Conservation (phyloP, 2,888 invertebrate genomes). For the Orgyia antiqua region DNA sequence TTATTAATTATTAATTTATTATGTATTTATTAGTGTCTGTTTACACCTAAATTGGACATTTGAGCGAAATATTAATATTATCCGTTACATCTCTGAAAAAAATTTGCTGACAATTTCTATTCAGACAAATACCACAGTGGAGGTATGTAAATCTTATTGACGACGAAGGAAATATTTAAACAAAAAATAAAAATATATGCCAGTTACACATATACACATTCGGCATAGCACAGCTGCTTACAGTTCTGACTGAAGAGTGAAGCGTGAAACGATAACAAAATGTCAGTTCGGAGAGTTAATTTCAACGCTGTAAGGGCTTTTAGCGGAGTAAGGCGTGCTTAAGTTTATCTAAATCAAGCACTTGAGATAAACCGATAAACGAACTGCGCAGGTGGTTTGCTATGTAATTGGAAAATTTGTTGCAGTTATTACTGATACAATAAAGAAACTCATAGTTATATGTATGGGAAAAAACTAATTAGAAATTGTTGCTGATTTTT, state of each 20-base stretch:
- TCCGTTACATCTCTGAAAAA: no score
- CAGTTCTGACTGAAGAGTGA: constrained; percentile 12
- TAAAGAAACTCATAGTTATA: no score
- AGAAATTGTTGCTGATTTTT: no score
- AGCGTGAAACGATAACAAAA: constrained; percentile 24
- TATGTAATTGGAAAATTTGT: constrained; percentile 9
- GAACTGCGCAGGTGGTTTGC: constrained; percentile 9
- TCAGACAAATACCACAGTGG: no score
- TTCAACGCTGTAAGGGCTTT: constrained; percentile 21
- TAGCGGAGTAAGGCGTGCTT: constrained; percentile 12
- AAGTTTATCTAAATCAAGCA: constrained; percentile 28
- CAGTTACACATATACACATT: constrained; percentile 7
- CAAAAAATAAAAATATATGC: not conserved
- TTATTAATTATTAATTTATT: no score
- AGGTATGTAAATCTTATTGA: no score
- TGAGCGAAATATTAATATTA: no score
- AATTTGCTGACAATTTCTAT: no score
- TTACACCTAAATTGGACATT: no score
- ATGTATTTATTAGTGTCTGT: no score
- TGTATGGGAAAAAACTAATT: no score
- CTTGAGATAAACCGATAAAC: constrained; percentile 27
- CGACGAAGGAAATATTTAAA: no score
- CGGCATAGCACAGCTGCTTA: constrained; percentile 8
- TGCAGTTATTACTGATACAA: constrained; percentile 3
- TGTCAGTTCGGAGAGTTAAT: constrained; percentile 21